Evolutionary conservation across 2,888 invertebrate species (phyloP), one percentile per base, ranked within the genome.

Genomic region (Stenurella melanura): DNA sequence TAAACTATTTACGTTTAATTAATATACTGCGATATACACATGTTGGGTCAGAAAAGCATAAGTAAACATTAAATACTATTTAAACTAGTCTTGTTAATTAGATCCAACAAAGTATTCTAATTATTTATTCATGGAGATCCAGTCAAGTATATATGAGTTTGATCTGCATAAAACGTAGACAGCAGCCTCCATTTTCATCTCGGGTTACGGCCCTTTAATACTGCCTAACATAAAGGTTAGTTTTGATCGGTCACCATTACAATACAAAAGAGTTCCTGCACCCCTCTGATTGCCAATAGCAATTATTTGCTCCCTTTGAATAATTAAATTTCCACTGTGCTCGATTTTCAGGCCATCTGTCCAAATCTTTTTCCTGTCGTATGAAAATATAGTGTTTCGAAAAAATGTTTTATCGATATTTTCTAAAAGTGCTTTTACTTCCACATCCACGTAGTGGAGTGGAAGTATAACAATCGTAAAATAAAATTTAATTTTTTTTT

Each of bases 221-320:
- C 75, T 64, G 57, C 71, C 50, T 30, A 34, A 15, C 75, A 81
- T 84, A 86, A 78, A 82, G 83, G 75, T 72, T 75, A 81, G 54
- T 81, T 81, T 85, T 84, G 82, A 78, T 76, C 74, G 78, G 61
- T 58, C 57, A 66, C 60, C 21, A 64, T 72, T 68, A 72, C 83
- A 83, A 84, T 83, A 78, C 61, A 77, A 80, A 77, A 78, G 82
- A 82, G 80, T 81, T 83, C 78, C 73, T 80, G 81, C 83, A 84
- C 86, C 87, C 85, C 81, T 80, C 84, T 82, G 85, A 86, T 84
- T 87, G 85, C 88, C 87, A 85, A 87, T 86, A 86, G 87, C 89
- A 89, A 89, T 90, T 90, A 90, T 90, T 89, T 89, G 89, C 89
- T 89, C 90, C 90, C 90, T 89, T 89, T 89, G 89, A 89, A 90